These are phyloP conservation scores for Lagodon rhomboides DNA, from an alignment of 2,797 vertebrate genomes.

Conservation along the genomic window DNA sequence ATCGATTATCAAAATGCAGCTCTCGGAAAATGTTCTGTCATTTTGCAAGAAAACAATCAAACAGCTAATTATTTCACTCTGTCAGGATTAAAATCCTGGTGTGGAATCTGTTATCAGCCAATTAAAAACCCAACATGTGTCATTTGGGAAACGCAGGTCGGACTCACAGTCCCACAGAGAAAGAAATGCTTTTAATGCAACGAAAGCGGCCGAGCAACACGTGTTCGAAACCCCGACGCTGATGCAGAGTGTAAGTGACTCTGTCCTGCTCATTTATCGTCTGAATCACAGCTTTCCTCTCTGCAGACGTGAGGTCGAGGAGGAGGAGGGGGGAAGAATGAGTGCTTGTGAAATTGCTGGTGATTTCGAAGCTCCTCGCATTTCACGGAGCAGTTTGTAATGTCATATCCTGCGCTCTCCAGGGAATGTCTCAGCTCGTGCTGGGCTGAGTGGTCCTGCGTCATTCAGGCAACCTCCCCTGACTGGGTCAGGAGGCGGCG, in stretches of 20 bases:
- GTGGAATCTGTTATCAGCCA: too few species aligned
- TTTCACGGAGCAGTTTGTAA: slow-evolving; percentile 78
- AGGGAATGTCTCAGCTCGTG: slow-evolving; percentile 86
- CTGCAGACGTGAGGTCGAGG: slow-evolving; percentile 13
- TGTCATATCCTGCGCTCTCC: slow-evolving; percentile 79
- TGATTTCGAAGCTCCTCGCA: slow-evolving; percentile 71
- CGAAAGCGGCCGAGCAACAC: rapidly evolving
- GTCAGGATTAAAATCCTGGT: too few species aligned
- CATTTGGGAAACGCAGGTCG: too few species aligned
- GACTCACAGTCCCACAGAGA: neutral
- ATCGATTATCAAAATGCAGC: too few species aligned
- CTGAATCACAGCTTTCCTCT: slow-evolving; percentile 44
- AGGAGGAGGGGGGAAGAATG: neutral
- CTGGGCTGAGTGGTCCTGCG: slow-evolving; percentile 73
- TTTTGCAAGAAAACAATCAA: too few species aligned
- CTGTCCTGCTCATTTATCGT: neutral
- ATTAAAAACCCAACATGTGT: too few species aligned
- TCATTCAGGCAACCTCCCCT: slow-evolving; percentile 70
- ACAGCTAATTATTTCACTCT: too few species aligned
- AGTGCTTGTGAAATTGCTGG: slow-evolving; percentile 69
- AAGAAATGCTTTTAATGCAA: neutral
- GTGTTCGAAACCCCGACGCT: neutral
- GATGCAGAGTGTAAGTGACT: neutral
- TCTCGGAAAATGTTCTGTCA: too few species aligned
- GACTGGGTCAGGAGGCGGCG: slow-evolving; percentile 53